A percentile compares a stretch with the other conserved stretches of the same genome.
Evolutionary conservation across 2,113 vertebrate genomes (phyloP).

Genomic region (Oophaga pumilio): DNA sequence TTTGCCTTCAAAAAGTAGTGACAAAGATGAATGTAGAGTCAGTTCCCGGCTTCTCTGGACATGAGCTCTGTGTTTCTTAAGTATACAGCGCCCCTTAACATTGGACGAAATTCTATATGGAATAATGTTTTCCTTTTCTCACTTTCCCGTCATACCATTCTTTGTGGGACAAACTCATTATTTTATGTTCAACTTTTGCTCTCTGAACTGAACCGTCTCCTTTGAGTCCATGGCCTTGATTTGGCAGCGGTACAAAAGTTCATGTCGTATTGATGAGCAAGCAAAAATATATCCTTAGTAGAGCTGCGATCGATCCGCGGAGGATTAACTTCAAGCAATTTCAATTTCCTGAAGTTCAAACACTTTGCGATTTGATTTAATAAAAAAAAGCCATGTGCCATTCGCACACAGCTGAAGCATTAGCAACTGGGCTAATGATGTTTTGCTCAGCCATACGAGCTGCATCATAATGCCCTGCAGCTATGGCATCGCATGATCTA

Average conservation of each 20-base stretch:
- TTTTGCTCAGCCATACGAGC: no score
- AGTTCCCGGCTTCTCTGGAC: not conserved
- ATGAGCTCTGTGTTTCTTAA: conserved; percentile 27
- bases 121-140: conserved; percentile 50
- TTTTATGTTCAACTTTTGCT: conserved; percentile 40
- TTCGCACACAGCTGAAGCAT: no score
- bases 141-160: conserved; percentile 8
- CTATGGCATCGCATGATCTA: no score
- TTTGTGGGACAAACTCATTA: not conserved
- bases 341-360: no score
- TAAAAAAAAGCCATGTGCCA: no score
- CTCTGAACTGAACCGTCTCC: not conserved
- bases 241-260: not conserved
- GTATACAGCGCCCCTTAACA: conserved; percentile 26
- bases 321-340: no score
- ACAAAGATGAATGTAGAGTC: conserved; percentile 37
- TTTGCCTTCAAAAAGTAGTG: not conserved
- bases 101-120: conserved; percentile 20
- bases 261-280: not conserved
- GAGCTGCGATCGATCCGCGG: no score
- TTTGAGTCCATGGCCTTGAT: not conserved
- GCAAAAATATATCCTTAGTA: not conserved
- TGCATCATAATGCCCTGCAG: no score
- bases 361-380: no score
- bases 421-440: no score